phyloP scores from a whole-genome alignment of 2,888 invertebrate species.

The Cheilosia pagana region DNA sequence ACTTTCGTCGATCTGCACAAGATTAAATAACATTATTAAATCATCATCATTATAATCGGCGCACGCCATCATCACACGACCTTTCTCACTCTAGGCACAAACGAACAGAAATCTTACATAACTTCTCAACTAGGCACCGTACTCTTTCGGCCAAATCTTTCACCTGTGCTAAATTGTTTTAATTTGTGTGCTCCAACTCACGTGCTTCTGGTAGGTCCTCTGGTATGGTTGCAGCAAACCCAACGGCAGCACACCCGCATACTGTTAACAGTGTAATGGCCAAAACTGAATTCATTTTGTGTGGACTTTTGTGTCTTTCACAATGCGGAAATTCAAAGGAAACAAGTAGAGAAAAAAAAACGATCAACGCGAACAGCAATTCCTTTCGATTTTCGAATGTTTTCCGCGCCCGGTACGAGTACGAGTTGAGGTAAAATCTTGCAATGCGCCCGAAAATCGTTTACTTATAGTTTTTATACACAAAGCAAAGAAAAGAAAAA shows the following conservation, averaged over 20 bases:
- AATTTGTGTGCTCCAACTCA: slow-evolving; percentile 58
- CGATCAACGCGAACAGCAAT: slow-evolving; percentile 43
- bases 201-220: slow-evolving; percentile 49
- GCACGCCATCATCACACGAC: slow-evolving; percentile 22
- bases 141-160: slow-evolving; percentile 36
- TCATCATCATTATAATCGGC: slow-evolving; percentile 33
- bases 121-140: slow-evolving; percentile 21
- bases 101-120: slow-evolving; percentile 27
- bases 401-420: slow-evolving; percentile 51
- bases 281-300: slow-evolving; percentile 53
- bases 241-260: slow-evolving; percentile 60
- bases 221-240: slow-evolving; percentile 61
- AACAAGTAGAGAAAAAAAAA: too few species aligned
- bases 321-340: slow-evolving; percentile 59
- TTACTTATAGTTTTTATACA: slow-evolving; percentile 82
- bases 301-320: slow-evolving; percentile 12
- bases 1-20: neutral
- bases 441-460: slow-evolving; percentile 81
- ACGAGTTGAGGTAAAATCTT: slow-evolving; percentile 80
- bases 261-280: slow-evolving; percentile 41
- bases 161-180: slow-evolving; percentile 42
- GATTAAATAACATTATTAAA: slow-evolving; percentile 49
- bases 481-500: too few species aligned
- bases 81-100: slow-evolving; percentile 22
- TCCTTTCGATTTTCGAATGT: slow-evolving; percentile 67